Conservation (phyloP, 2,797 vertebrate genomes). For the Acipenser transmontanus region DNA sequence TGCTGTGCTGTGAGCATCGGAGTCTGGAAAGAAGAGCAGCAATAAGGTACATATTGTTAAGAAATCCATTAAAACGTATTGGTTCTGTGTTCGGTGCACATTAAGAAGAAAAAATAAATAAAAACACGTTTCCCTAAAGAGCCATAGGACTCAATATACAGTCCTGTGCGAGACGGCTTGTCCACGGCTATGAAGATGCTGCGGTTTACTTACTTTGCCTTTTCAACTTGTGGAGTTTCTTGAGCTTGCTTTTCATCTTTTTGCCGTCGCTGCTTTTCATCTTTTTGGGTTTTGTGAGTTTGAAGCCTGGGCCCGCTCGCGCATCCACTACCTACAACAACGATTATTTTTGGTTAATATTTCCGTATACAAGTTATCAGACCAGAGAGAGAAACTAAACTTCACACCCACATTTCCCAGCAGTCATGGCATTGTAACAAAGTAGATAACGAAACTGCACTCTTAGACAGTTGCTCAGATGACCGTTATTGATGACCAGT, state of each 20-base stretch:
- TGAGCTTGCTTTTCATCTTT: slow-evolving; percentile 64
- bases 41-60: too few relatives aligned
- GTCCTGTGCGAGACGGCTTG: background rate
- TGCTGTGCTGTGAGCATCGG: slow-evolving; percentile 71
- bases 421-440: too few relatives aligned
- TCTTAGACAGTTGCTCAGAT: too few relatives aligned
- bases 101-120: too few relatives aligned
- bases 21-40: slow-evolving; percentile 46
- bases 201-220: slow-evolving; percentile 59
- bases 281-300: slow-evolving; percentile 73
- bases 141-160: background rate
- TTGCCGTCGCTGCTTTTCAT: slow-evolving; percentile 64
- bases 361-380: background rate
- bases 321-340: slow-evolving; percentile 67
- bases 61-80: too few relatives aligned
- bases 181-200: background rate
- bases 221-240: slow-evolving; percentile 67
- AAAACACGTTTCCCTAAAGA: too few relatives aligned
- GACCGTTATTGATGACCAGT: too few relatives aligned
- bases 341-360: background rate
- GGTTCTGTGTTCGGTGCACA: too few relatives aligned
- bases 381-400: too few relatives aligned
- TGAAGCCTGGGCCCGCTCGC: slow-evolving; percentile 72
- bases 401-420: too few relatives aligned
- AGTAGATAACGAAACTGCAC: too few relatives aligned